Conservation (phyloP, 2,113 vertebrate species). For the Globicephala melas region DNA sequence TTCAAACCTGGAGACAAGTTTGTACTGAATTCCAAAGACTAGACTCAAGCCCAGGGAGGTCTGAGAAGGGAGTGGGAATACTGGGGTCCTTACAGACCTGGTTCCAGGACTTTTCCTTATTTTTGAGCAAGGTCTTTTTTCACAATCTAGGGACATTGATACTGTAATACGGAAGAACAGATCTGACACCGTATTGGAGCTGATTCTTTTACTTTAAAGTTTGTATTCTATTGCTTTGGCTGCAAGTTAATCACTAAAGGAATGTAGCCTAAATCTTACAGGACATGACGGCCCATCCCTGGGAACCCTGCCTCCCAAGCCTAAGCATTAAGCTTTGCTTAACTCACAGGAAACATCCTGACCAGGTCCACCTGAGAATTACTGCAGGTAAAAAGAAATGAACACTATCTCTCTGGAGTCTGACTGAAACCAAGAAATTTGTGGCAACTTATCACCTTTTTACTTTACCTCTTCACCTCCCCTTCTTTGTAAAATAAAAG, state of each 20-base stretch:
- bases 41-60: not conserved
- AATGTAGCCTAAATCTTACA: not conserved
- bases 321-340: not conserved
- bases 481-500: not conserved
- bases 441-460: not conserved
- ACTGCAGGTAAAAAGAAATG: not conserved
- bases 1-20: not conserved
- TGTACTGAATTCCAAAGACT: not conserved
- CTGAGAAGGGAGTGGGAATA: rapidly evolving
- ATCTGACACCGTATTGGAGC: not conserved
- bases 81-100: not conserved
- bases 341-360: not conserved
- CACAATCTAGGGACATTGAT: too few species aligned
- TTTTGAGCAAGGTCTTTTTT: not conserved
- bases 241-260: not conserved
- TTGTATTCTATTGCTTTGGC: not conserved
- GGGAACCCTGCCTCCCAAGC: not conserved
- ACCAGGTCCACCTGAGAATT: rapidly evolving
- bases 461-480: not conserved
- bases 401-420: not conserved
- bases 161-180: not conserved
- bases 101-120: not conserved
- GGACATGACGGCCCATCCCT: too few species aligned
- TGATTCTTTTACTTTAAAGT: not conserved
- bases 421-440: not conserved